A percentile compares a stretch with the other conserved stretches of the same genome.
Conservation (phyloP, 2,888 invertebrate genomes). For the Lypha dubia region DNA sequence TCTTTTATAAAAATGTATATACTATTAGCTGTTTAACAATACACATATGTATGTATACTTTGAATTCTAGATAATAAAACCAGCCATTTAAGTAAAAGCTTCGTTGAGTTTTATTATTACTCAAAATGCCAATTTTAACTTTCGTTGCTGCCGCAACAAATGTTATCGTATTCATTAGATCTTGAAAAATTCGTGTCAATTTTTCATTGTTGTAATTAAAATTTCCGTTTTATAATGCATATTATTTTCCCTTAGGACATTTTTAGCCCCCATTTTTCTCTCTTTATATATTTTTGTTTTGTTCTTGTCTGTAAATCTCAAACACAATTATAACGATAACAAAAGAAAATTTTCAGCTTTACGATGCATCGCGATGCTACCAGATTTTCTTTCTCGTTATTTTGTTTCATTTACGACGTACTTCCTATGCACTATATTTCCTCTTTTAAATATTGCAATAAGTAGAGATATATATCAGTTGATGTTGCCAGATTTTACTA, state of each 20-base stretch:
- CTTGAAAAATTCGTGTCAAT: too few relatives aligned
- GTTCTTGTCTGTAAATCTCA: conserved; percentile 30
- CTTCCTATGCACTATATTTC: too few relatives aligned
- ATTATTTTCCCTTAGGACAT: conserved; percentile 30
- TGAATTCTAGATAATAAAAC: too few relatives aligned
- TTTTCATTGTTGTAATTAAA: conserved; percentile 29
- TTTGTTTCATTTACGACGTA: not conserved
- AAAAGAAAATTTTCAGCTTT: conserved; percentile 64
- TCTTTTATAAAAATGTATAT: too few relatives aligned
- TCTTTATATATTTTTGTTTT: conserved; percentile 23
- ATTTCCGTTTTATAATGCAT: conserved; percentile 33
- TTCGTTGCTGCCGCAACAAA: too few relatives aligned
- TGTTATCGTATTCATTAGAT: not conserved
- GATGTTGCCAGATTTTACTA: too few relatives aligned
- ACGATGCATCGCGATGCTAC: conserved; percentile 40
- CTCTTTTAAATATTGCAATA: not conserved
- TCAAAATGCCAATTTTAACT: too few relatives aligned
- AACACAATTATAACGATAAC: conserved; percentile 49
- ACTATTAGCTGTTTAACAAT: too few relatives aligned
- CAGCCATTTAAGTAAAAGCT: too few relatives aligned
- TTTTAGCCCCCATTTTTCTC: conserved; percentile 48
- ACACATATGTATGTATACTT: too few relatives aligned
- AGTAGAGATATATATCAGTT: not conserved
- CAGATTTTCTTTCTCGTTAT: not conserved
- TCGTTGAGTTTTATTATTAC: too few relatives aligned